phyloP scores from a whole-genome alignment of 2,113 vertebrate genomes.

The Trachemys scripta region DNA sequence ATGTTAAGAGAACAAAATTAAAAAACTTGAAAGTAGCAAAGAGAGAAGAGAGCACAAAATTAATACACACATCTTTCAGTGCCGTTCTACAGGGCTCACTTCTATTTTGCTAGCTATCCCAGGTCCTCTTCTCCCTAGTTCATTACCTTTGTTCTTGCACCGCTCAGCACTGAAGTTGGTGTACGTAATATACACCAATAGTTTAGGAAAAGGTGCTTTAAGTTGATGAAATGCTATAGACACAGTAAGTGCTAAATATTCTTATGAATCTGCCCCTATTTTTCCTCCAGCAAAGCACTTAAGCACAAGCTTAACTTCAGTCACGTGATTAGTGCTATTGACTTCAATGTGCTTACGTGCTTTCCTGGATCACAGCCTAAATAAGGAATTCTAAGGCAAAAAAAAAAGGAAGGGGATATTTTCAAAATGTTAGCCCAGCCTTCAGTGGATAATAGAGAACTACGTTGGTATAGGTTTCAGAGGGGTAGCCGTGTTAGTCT shows the following conservation, averaged over 20 bases:
- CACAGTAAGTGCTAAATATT: neutral
- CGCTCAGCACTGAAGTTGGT: neutral
- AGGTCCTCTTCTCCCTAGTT: neutral
- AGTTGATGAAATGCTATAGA: neutral
- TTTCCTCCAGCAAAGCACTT: neutral
- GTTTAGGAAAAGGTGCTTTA: neutral
- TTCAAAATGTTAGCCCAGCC: neutral
- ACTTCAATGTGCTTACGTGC: neutral
- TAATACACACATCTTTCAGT: neutral
- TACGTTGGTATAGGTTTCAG: too few relatives aligned
- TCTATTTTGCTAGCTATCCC: neutral
- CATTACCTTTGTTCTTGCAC: neutral
- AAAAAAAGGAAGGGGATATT: neutral
- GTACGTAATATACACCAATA: fast-evolving
- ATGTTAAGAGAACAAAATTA: slow-evolving; percentile 11
- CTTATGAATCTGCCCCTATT: neutral
- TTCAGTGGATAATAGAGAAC: neutral
- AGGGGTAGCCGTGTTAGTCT: too few relatives aligned
- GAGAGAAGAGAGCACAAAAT: slow-evolving; percentile 21
- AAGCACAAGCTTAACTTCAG: neutral
- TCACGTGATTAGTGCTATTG: neutral
- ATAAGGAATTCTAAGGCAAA: neutral
- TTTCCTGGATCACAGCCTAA: neutral
- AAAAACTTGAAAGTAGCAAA: slow-evolving; percentile 42
- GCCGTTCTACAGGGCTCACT: neutral